Evolutionary conservation across 1,140 invertebrate species (phyloP), one percentile per base, ranked within the genome.

Genomic region (Apis dorsata): DNA sequence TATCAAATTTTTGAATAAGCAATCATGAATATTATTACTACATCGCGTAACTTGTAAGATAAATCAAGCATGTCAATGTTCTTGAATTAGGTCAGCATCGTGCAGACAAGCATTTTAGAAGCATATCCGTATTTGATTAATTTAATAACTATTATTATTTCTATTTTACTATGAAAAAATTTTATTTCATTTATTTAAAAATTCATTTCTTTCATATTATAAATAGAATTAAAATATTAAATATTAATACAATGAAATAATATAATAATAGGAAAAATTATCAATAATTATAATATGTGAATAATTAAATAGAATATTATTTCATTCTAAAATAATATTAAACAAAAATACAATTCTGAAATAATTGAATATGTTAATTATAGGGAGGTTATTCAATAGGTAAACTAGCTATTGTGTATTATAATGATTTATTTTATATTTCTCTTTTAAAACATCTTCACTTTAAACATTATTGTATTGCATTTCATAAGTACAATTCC

Each of bases 381-480:
- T 44, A 65, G 60, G 79, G 83, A 65, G 62, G 70, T 89, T 80
- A 53, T 55, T 78, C 72, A 85, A 80, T 66, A 74, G 75, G 81
- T 86, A 87, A 70, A 85, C 66, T 57, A 71, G 55, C 34, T 63
- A 55, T 65, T 44, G 49, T 49, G 24, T 34, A n/a, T 71, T 85
- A 77, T 89, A 89, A 89, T 85, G 87, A 80, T 89, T 80, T 89
- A 89, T 81, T 89, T 80, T 76, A 89, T 77, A 85, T 89, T 81
- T 87, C 73, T 7, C 24, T 59, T 49, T 17, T 60, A n/a, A 69
- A 70, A 74, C 62, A 85, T 17, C 34, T 62, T 12, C 34, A 24
- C 9, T 4, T 28, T 10, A 2, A 1, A 13, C 34, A 44, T 44
- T 44, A 44, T 44, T 44, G 5, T 44, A 44, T 44, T 44, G 34